Evolutionary conservation across 2,113 vertebrate genomes (phyloP).

Genomic region (Lepus europaeus): DNA sequence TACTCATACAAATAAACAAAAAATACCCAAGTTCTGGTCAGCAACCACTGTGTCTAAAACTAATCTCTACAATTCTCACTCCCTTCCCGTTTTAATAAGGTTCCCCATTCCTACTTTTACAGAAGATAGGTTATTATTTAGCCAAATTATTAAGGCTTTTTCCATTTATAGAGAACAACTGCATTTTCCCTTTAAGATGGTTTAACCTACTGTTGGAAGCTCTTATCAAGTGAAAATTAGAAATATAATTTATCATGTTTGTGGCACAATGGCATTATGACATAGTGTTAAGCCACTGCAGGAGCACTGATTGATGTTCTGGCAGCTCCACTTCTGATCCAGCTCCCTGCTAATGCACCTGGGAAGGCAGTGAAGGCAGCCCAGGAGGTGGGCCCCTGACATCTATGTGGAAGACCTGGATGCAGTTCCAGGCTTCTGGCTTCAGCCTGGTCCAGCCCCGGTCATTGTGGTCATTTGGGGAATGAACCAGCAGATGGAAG

Average conservation of each 20-base stretch:
- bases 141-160: not conserved
- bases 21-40: constrained; percentile 7
- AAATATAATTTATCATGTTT: constrained; percentile 19
- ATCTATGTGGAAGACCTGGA: no score
- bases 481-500: no score
- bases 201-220: not conserved
- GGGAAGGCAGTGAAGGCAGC: no score
- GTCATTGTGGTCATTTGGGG: no score
- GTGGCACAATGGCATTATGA: no score
- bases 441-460: no score
- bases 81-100: not conserved
- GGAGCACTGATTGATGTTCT: no score
- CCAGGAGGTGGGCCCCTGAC: no score
- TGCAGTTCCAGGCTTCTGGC: no score
- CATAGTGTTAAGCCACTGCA: no score
- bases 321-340: no score
- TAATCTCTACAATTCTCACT: constrained; percentile 39
- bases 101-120: not conserved
- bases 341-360: no score
- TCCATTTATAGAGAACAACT: constrained; percentile 18
- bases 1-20: not conserved
- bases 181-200: constrained; percentile 42
- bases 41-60: not conserved
- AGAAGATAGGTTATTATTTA: constrained; percentile 23
- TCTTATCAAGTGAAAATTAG: constrained; percentile 56